Evolutionary conservation across 1,140 invertebrate genomes (phyloP), one percentile per base, ranked within the genome.

Genomic region (Drosophila albomicans): DNA sequence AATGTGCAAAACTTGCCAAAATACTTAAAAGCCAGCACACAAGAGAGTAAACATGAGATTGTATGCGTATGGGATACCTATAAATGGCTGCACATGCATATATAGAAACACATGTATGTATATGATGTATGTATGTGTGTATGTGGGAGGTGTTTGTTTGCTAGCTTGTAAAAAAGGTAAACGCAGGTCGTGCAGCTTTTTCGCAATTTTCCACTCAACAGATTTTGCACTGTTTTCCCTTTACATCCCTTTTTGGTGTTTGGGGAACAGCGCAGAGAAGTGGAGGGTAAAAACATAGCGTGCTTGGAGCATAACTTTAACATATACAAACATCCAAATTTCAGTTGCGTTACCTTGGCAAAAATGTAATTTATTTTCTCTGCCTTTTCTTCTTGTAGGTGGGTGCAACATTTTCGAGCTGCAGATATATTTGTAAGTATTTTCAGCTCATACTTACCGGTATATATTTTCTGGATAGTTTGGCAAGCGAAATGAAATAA

Each of bases 1-100:
- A 88, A 87, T 87, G 82, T 87, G 82, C 84, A 88, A 73, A 87
- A 82, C 84, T 87, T 88, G 84, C 80, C 79, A 79, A 87, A 87
- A 82, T 88, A 80, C 84, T 87, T 82, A 71, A 80, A 58, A 69
- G 72, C 62, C 61, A 38, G 10, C 35, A 59, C 75, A 77, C 72
- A 82, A 70, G 75, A 28, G 41, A n/a, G n/a, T 6, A 43, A 43
- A 49, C 43, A 48, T 20, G 13, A 11, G 38, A 2, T 41, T 56
- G 38, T 52, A 25, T 68, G 63, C 67, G 28, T 48, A 35, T 13
- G 20, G 15, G 1, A 28, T 30, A 16, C 25, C n/a, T 48, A 52
- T 45, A n/a, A 35, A 43, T 68, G 32, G 49, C 8, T 70, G 16
- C 61, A 38, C 20, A 3, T 25, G 20, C 20, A 25, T 25, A 25